Percentiles rank a stretch among this genome's conserved stretches.
These are phyloP conservation scores for Colletes latitarsis DNA, from an alignment of 1,140 invertebrate genomes.

Conservation along the genomic window DNA sequence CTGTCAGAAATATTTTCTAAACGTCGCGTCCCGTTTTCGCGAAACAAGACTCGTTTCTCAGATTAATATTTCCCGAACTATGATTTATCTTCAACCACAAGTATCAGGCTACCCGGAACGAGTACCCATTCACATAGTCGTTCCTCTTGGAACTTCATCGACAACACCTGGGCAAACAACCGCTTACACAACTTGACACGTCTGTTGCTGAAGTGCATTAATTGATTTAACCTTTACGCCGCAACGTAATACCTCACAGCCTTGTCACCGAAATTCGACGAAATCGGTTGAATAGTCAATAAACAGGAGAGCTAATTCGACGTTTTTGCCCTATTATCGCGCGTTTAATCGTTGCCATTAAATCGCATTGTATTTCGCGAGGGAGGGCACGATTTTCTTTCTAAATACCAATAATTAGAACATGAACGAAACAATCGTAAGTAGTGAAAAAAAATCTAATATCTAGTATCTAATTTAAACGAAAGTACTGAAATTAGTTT, in stretches of 20 bases:
- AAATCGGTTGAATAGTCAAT: not conserved
- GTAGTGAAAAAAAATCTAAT: no score
- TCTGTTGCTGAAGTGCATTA: not conserved
- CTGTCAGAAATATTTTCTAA: no score
- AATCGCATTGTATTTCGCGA: not conserved
- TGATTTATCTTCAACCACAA: not conserved
- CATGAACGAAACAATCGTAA: no score
- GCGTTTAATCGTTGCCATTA: not conserved
- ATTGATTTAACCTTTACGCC: conserved; percentile 20
- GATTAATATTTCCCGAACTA: not conserved
- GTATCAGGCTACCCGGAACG: not conserved
- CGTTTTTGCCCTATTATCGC: not conserved
- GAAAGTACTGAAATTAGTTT: no score
- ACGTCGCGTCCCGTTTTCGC: no score
- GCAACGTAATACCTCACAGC: not conserved
- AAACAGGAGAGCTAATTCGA: not conserved
- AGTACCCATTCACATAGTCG: conserved; percentile 1
- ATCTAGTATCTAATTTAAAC: no score
- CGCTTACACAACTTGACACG: not conserved
- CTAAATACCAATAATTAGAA: no score
- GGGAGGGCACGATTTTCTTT: no score
- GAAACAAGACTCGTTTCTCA: no score
- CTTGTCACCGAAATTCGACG: not conserved
- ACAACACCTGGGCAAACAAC: not conserved
- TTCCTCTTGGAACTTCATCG: not conserved